phyloP scores from a whole-genome alignment of 2,797 vertebrate species.

The Gallinago stenura region DNA sequence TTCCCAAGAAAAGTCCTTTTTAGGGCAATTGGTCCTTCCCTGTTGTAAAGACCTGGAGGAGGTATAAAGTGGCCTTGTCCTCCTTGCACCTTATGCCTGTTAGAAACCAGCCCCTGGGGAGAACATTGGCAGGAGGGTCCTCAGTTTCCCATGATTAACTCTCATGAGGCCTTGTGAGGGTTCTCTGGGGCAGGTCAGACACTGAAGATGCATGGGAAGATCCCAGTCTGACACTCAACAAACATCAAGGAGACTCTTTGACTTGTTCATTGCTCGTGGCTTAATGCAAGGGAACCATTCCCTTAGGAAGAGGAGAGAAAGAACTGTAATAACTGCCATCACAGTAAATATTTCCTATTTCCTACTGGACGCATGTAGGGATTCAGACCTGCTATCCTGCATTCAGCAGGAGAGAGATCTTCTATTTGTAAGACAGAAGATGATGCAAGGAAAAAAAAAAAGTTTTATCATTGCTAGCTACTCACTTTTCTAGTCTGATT shows the following conservation, averaged over 20 bases:
- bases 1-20: not conserved
- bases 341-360: too few species aligned
- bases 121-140: not conserved
- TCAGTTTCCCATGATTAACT: not conserved
- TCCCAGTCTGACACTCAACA: not conserved
- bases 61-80: not conserved
- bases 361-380: too few species aligned
- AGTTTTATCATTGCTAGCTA: too few species aligned
- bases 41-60: not conserved
- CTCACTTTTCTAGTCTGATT: too few species aligned
- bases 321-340: not conserved
- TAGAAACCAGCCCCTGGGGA: fast-evolving
- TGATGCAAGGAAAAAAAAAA: too few species aligned
- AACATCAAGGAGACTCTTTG: not conserved
- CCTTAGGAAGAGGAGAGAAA: not conserved
- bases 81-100: fast-evolving
- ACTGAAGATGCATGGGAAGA: not conserved
- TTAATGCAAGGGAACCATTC: not conserved
- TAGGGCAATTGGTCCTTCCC: not conserved
- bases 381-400: too few species aligned
- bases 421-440: not conserved
- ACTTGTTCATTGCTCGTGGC: not conserved
- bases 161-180: not conserved
- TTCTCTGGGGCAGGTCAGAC: not conserved
- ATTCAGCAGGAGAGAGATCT: not conserved